Evolutionary conservation across 2,888 invertebrate species (phyloP), one percentile per base, ranked within the genome.

Genomic region (Pheosia tremula): DNA sequence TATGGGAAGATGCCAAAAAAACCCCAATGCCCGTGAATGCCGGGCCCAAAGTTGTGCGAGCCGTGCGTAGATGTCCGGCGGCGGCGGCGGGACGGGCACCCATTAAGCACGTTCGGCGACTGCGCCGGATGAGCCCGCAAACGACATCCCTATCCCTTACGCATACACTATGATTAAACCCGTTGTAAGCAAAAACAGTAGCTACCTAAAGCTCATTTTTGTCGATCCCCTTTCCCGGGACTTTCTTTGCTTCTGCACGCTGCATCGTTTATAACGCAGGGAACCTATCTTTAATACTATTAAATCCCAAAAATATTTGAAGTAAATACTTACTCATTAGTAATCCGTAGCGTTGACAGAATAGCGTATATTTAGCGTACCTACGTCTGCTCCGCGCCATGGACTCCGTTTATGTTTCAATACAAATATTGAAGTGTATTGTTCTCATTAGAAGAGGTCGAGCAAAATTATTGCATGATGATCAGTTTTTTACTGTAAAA

Each of bases 361-460:
- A 62, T 50, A 56, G 55, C 56, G 65, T 80, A 80, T 78, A 78
- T 79, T 79, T 80, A 80, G 81, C 24, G 24, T 24, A 24, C 64
- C 45, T 60, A 52, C 63, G 78, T 71, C 72, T 68, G 76, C 74
- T 72, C 59, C 69, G 64, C 64, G 65, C 67, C 67, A 59, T 66
- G 69, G 58, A 60, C 67, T 54, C 59, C 63, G 65, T 71, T 76
- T 67, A 69, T 64, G 67, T 74, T 74, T 64, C 61, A 62, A 59
- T 56, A 50, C 57, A 55, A 38, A 37, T 38, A 79, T 66, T 66
- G 67, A 74, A 76, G 74, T 61, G 64, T 56, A 50, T 57, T 67
- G 62, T 59, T 59, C 53, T 53, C 37, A 37, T 24, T 13, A n/a
- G 50, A 8, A 47, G 9, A 6, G 10, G 47, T 13, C 49, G 49